A percentile compares a stretch with the other conserved stretches of the same genome.
Evolutionary conservation across 2,797 vertebrate genomes (phyloP).

Genomic region (Alosa sapidissima): DNA sequence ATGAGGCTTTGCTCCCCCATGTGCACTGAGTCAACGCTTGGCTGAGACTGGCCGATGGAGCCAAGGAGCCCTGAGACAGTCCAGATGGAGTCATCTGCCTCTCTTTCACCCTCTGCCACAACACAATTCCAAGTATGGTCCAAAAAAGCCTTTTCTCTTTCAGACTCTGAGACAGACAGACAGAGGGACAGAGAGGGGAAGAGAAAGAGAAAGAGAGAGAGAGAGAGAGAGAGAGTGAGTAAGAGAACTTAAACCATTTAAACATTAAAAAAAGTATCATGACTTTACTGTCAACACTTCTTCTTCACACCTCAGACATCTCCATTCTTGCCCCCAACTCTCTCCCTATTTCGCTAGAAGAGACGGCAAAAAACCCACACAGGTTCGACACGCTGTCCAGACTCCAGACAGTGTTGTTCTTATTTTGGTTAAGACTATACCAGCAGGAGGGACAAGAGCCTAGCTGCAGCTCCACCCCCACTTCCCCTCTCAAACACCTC

Average conservation of each 20-base stretch:
- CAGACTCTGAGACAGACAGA: slow-evolving; percentile 48
- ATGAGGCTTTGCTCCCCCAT: slow-evolving; percentile 43
- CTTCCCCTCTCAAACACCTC: slow-evolving; percentile 10
- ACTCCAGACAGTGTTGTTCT: slow-evolving; percentile 73
- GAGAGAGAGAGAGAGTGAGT: neutral
- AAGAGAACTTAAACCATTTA: neutral
- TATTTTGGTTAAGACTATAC: slow-evolving; percentile 69
- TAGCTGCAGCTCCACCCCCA: neutral
- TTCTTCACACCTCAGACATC: neutral
- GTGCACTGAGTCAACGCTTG: neutral
- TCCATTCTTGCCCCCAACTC: neutral
- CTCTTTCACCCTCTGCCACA: slow-evolving; percentile 56
- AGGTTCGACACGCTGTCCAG: slow-evolving; percentile 71
- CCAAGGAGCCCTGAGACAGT: slow-evolving; percentile 43
- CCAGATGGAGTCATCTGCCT: slow-evolving; percentile 54
- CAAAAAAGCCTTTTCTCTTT: slow-evolving; percentile 64
- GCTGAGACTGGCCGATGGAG: slow-evolving; percentile 27
- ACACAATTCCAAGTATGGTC: slow-evolving; percentile 57
- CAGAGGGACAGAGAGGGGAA: slow-evolving; percentile 20
- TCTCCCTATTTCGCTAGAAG: neutral
- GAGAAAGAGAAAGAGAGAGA: neutral
- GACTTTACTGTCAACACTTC: slow-evolving; percentile 5
- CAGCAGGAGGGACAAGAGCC: slow-evolving; percentile 66
- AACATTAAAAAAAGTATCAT: slow-evolving; percentile 4
- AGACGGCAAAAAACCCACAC: slow-evolving; percentile 35